These are phyloP conservation scores for Anas georgica DNA, from an alignment of 2,797 vertebrate genomes.

Conservation along the genomic window DNA sequence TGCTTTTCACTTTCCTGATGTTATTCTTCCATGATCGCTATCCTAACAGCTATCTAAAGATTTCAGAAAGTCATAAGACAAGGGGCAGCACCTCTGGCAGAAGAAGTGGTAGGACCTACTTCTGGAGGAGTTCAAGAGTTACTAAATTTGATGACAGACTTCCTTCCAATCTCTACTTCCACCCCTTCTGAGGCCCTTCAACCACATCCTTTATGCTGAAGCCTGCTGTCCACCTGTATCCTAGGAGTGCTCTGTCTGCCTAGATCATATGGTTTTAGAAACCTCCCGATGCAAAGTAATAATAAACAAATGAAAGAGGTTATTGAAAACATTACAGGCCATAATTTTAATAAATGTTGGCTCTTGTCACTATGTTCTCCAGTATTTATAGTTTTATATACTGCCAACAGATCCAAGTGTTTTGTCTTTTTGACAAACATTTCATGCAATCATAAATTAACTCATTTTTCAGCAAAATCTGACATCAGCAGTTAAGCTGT, in stretches of 20 bases:
- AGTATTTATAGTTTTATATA: conserved; percentile 66
- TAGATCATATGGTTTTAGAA: neutral
- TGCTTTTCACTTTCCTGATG: neutral
- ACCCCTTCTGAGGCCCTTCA: neutral
- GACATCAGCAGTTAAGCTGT: conserved; percentile 68
- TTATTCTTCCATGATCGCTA: neutral
- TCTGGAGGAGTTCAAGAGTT: neutral
- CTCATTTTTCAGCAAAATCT: conserved; percentile 67
- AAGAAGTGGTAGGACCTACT: neutral
- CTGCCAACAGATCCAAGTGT: conserved; percentile 54
- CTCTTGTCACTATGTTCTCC: conserved; percentile 50
- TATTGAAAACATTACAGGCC: conserved; percentile 58
- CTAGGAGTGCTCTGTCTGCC: neutral
- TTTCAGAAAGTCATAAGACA: neutral
- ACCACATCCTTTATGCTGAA: neutral
- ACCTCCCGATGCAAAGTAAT: neutral
- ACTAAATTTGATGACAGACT: neutral
- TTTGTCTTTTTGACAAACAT: conserved; percentile 70
- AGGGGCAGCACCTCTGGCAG: neutral
- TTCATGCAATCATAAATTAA: conserved; percentile 66
- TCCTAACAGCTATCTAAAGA: neutral
- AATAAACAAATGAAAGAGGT: conserved; percentile 44
- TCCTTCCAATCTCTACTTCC: neutral
- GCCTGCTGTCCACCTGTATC: neutral
- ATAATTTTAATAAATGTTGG: conserved; percentile 67